Evolutionary conservation across 2,113 vertebrate genomes (phyloP).

Genomic region (Hippocampus zosterae): DNA sequence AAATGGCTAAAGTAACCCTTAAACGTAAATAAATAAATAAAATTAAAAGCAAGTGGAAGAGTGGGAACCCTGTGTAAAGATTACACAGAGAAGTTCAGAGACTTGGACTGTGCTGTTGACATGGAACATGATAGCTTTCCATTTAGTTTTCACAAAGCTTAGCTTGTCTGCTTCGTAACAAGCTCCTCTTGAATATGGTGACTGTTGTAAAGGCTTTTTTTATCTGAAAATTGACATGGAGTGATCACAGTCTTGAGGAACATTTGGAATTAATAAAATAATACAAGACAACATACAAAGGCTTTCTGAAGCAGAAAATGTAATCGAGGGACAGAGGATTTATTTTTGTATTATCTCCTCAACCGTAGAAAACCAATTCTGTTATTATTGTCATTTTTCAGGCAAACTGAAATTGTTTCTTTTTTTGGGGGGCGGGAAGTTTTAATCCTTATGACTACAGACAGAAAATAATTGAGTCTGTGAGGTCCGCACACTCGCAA

Average conservation of each 20-base stretch:
- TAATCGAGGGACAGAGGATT: slow-evolving; percentile 30
- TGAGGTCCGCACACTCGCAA: slow-evolving; percentile 17
- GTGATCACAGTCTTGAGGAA: slow-evolving; percentile 32
- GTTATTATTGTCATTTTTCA: slow-evolving; percentile 61
- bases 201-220: slow-evolving; percentile 24
- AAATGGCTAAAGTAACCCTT: too few relatives aligned
- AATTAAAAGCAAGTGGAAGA: too few relatives aligned
- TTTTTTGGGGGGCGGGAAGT: too few relatives aligned
- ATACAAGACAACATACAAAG: slow-evolving; percentile 40
- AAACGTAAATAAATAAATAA: too few relatives aligned
- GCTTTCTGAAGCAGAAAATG: slow-evolving; percentile 38
- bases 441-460: slow-evolving; percentile 68
- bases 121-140: neutral
- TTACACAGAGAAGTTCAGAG: slow-evolving; percentile 5
- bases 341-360: slow-evolving; percentile 44
- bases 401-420: slow-evolving; percentile 42
- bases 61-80: neutral
- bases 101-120: slow-evolving; percentile 4
- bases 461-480: slow-evolving; percentile 61
- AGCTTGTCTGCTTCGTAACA: neutral
- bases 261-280: neutral
- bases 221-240: slow-evolving; percentile 21
- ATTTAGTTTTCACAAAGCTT: slow-evolving; percentile 1
- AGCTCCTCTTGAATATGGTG: slow-evolving; percentile 14
- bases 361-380: slow-evolving; percentile 59